phyloP scores from a whole-genome alignment of 2,888 invertebrate genomes.

The Cylloceria caligata region DNA sequence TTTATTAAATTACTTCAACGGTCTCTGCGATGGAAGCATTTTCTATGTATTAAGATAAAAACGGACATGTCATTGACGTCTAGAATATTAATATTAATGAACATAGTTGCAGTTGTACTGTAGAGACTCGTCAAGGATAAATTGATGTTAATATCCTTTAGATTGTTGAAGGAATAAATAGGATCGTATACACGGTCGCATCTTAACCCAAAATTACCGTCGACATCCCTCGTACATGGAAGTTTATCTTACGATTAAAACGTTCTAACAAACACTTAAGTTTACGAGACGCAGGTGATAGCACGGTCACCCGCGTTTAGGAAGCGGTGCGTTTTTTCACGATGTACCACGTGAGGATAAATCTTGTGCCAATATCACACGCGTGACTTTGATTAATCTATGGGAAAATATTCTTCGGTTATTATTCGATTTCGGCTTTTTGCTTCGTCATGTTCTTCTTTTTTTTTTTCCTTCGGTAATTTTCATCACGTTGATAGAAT shows the following conservation, averaged over 20 bases:
- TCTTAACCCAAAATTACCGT: constrained; percentile 10
- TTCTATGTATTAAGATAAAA: not conserved
- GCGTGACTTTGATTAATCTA: constrained; percentile 2
- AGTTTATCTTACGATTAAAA: constrained; percentile 50
- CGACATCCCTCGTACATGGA: constrained; percentile 44
- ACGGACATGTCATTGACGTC: not conserved
- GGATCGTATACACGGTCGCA: constrained; percentile 5
- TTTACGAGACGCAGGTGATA: constrained; percentile 53
- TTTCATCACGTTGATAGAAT: not conserved
- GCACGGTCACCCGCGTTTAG: constrained; percentile 51
- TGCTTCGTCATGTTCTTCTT: not conserved
- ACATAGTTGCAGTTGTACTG: not conserved
- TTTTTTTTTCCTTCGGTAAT: not conserved
- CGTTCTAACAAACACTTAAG: constrained; percentile 53
- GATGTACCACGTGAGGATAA: not conserved
- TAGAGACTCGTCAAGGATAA: not conserved
- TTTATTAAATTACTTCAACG: not conserved
- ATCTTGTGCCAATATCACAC: not conserved
- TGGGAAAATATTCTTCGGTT: not conserved
- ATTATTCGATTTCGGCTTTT: not conserved
- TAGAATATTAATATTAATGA: not conserved
- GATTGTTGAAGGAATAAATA: not conserved
- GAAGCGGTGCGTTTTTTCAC: constrained; percentile 57
- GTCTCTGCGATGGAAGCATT: not conserved
- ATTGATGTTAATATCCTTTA: not conserved